These are phyloP conservation scores for Brachirus orientalis DNA, from an alignment of 2,113 vertebrate species.

Conservation along the genomic window DNA sequence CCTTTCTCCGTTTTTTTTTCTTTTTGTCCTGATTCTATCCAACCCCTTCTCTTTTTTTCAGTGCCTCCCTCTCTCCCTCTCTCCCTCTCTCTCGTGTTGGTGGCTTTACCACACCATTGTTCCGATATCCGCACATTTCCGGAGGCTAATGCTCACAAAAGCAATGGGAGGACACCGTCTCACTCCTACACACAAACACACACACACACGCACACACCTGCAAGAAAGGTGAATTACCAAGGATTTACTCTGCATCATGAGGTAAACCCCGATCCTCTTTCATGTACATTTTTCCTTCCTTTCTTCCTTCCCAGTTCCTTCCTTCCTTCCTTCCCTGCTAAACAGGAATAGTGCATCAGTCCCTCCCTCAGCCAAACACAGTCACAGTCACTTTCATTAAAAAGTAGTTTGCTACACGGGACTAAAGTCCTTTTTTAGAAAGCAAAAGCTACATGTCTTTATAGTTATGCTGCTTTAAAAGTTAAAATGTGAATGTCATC, in stretches of 20 bases:
- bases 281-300: slow-evolving; percentile 22
- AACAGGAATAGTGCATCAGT: background rate
- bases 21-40: slow-evolving; percentile 51
- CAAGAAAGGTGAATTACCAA: slow-evolving; percentile 35
- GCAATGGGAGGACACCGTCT: slow-evolving; percentile 46
- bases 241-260: slow-evolving; percentile 37
- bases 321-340: background rate
- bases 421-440: no score
- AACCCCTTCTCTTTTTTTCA: slow-evolving; percentile 12
- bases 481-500: no score
- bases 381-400: background rate
- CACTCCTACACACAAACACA: slow-evolving; percentile 26
- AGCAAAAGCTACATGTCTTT: background rate
- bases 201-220: slow-evolving; percentile 14
- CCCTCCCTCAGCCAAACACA: background rate
- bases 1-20: slow-evolving; percentile 39
- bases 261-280: slow-evolving; percentile 26
- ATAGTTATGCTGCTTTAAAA: no score
- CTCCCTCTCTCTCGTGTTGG: slow-evolving; percentile 9
- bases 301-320: slow-evolving; percentile 9
- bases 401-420: background rate
- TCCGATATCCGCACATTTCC: slow-evolving; percentile 71
- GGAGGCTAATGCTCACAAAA: slow-evolving; percentile 57
- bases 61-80: slow-evolving; percentile 20
- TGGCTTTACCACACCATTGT: slow-evolving; percentile 73